Evolutionary conservation across 2,797 vertebrate species (phyloP), one percentile per base, ranked within the genome.

Genomic region (Muscicapa comitata): DNA sequence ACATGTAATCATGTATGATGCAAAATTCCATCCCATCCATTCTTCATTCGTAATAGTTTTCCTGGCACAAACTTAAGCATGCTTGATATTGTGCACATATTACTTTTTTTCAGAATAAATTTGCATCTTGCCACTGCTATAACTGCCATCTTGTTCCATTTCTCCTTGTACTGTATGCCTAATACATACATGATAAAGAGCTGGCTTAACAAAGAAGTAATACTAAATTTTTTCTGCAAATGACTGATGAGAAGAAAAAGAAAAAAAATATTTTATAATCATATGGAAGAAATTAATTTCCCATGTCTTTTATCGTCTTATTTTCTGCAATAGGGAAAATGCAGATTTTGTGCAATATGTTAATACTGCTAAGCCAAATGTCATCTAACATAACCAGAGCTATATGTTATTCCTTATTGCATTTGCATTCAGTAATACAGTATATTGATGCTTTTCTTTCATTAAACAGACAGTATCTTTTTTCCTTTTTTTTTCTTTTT

Each of bases 71-170:
- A 93, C 37, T 83, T 95, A 67, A 97, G 95, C 94, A 95, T 96
- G 96, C 96, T 97, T 95, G 79, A 97, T 95, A 91, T 96, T 98
- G 96, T 97, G 90, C 96, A 93, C 93, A 85, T 94, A 88, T 95
- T 97, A 95, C 94, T 97, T 95, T 97, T 95, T 95, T 96, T 93
- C 92, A 95, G 93, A 97, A 96, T 97, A 97, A 97, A 96, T 95
- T 96, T 96, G 94, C 95, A 96, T 95, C 87, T 95, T 96, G 90
- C 93, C 95, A 51, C 96, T 97, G 93, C 88, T 96, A 77, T 95
- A 96, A 95, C 26, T 86, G 88, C 89, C 94, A 96, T 95, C 94
- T 91, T 95, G 71, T 95, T 97, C 90, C 93, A 85, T 96, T 96
- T 97, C 97, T 96, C 97, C 95, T 96, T 86, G 58, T 94, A 79